phyloP scores from a whole-genome alignment of 1,140 invertebrate species.

The Sesamia nonagrioides region DNA sequence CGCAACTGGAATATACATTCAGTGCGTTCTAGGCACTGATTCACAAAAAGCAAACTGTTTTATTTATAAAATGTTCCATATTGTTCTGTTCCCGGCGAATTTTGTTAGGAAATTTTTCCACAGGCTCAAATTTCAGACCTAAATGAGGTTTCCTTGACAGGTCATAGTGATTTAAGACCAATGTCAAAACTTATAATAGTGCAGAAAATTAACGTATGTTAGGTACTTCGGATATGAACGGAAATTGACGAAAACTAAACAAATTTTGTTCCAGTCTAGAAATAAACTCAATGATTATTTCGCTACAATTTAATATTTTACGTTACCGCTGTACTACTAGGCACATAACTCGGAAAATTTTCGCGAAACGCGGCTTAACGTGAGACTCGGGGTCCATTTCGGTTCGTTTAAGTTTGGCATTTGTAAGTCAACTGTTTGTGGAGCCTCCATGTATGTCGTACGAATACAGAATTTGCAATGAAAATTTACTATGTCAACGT shows the following conservation, averaged over 20 bases:
- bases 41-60: conserved; percentile 16
- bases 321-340: too few relatives aligned
- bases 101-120: not conserved
- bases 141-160: not conserved
- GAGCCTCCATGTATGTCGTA: conserved; percentile 71
- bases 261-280: too few relatives aligned
- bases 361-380: not conserved
- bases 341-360: conserved; percentile 34
- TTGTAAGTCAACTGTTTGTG: conserved; percentile 83
- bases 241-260: too few relatives aligned
- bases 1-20: conserved; percentile 24
- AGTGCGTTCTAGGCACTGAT: conserved; percentile 23
- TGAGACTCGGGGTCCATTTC: conserved; percentile 71
- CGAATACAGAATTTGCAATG: conserved; percentile 86
- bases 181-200: too few relatives aligned
- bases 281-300: too few relatives aligned
- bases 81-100: not conserved
- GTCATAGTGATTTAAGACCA: too few relatives aligned
- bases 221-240: too few relatives aligned
- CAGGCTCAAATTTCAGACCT: not conserved
- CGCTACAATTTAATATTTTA: too few relatives aligned
- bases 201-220: too few relatives aligned
- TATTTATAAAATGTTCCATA: conserved; percentile 6
- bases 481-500: conserved; percentile 83
- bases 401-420: conserved; percentile 87